Evolutionary conservation across 2,888 invertebrate species (phyloP).

Genomic region (Acronicta psi): DNA sequence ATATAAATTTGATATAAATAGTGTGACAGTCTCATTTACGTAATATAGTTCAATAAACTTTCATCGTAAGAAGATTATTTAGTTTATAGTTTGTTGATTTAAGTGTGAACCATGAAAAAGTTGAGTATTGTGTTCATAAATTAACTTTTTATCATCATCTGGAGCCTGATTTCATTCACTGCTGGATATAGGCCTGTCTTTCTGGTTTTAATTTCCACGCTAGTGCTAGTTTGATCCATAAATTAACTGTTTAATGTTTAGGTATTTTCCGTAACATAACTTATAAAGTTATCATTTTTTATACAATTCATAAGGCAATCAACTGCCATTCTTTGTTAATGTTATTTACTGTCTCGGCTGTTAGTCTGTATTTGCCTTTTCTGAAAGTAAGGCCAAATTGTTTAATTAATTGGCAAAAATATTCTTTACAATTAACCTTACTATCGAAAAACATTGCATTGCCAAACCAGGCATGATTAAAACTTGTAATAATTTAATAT

Average conservation of each 20-base stretch:
- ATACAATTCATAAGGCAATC: too few relatives aligned
- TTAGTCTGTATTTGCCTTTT: not conserved
- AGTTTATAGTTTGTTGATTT: slow-evolving; percentile 2
- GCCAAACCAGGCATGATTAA: too few relatives aligned
- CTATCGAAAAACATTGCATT: too few relatives aligned
- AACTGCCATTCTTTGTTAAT: not conserved
- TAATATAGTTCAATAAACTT: slow-evolving; percentile 8
- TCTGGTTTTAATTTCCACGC: too few relatives aligned
- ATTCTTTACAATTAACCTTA: too few relatives aligned
- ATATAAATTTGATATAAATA: slow-evolving; percentile 40
- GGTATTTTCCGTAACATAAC: not conserved
- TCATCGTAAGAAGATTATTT: not conserved
- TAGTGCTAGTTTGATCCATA: too few relatives aligned
- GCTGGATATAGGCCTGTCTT: too few relatives aligned
- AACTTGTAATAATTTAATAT: too few relatives aligned
- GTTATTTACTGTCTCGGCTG: not conserved
- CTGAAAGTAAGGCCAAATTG: not conserved
- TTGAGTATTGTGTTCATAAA: slow-evolving; percentile 17
- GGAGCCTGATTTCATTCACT: too few relatives aligned
- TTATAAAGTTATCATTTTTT: not conserved
- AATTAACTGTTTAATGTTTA: too few relatives aligned
- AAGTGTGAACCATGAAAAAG: slow-evolving; percentile 28
- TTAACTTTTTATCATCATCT: not conserved
- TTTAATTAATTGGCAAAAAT: not conserved
- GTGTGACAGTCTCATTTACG: slow-evolving; percentile 4